A percentile compares a stretch with the other conserved stretches of the same genome.
These are phyloP conservation scores for Colletes gigas DNA, from an alignment of 1,140 invertebrate species.

Conservation along the genomic window DNA sequence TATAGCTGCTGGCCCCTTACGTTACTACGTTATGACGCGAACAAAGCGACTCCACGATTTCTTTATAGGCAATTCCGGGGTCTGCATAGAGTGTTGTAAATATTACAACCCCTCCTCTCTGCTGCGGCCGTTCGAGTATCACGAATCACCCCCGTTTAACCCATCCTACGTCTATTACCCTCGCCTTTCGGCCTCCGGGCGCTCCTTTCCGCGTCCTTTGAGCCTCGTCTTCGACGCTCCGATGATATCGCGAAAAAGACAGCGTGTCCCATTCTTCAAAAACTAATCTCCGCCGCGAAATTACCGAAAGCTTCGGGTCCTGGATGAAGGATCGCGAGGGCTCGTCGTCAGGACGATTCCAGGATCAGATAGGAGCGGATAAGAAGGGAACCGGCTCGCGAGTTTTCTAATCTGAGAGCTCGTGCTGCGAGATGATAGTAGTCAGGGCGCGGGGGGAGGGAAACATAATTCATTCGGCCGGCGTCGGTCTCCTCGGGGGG, in stretches of 20 bases:
- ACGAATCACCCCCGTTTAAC: conserved; percentile 44
- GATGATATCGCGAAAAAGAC: neutral
- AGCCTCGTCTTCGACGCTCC: neutral
- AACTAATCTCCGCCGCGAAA: neutral
- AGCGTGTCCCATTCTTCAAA: neutral
- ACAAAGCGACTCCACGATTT: conserved; percentile 80
- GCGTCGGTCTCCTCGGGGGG: conserved; percentile 31
- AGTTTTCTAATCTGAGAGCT: conserved; percentile 37
- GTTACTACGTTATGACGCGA: conserved; percentile 80
- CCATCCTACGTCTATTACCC: conserved; percentile 14
- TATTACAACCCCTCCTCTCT: conserved; percentile 63
- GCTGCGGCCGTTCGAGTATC: neutral
- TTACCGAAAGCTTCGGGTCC: neutral
- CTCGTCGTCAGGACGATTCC: conserved; percentile 25
- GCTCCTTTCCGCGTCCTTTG: conserved; percentile 43
- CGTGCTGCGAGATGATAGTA: conserved; percentile 23
- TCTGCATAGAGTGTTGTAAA: conserved; percentile 76
- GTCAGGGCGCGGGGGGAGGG: neutral
- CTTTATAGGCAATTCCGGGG: conserved; percentile 81
- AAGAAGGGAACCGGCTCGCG: neutral
- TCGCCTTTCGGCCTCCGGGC: conserved; percentile 19
- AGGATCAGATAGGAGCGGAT: conserved; percentile 5
- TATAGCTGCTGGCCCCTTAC: conserved; percentile 72
- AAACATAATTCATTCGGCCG: conserved; percentile 42
- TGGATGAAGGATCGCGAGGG: neutral